Conservation (phyloP, 2,888 invertebrate species). For the Omphaloscelis lunosa region DNA sequence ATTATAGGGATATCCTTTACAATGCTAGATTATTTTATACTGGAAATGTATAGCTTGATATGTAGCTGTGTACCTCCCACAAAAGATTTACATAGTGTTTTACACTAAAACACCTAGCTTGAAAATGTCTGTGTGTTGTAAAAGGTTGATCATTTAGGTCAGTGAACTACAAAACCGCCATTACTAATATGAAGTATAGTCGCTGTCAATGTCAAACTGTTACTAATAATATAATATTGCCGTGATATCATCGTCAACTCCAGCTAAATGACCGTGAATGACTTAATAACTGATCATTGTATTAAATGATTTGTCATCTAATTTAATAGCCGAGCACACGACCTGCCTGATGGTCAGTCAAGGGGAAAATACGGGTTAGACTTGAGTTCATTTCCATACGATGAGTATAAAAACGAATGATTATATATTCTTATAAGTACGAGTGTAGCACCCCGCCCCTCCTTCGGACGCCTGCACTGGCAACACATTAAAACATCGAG, state of each 20-base stretch:
- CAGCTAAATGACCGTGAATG: conserved; percentile 15
- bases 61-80: too few species aligned
- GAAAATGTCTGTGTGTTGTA: too few species aligned
- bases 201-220: not conserved
- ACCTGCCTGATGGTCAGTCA: conserved; percentile 1
- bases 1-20: too few species aligned
- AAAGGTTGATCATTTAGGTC: too few species aligned
- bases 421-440: not conserved
- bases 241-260: not conserved
- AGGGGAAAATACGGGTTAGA: conserved; percentile 12
- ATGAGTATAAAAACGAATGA: not conserved
- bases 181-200: not conserved
- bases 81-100: too few species aligned
- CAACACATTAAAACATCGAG: too few species aligned
- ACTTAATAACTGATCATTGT: conserved; percentile 32
- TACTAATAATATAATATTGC: too few species aligned
- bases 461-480: too few species aligned
- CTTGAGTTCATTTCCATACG: conserved; percentile 23
- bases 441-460: too few species aligned
- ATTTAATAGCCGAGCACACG: conserved; percentile 1
- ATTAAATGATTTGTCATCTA: conserved; percentile 38
- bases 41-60: too few species aligned
- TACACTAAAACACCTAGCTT: too few species aligned
- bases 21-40: too few species aligned
- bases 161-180: not conserved